These are phyloP conservation scores for Drosophila asahinai DNA, from an alignment of 1,140 invertebrate species.

Conservation along the genomic window DNA sequence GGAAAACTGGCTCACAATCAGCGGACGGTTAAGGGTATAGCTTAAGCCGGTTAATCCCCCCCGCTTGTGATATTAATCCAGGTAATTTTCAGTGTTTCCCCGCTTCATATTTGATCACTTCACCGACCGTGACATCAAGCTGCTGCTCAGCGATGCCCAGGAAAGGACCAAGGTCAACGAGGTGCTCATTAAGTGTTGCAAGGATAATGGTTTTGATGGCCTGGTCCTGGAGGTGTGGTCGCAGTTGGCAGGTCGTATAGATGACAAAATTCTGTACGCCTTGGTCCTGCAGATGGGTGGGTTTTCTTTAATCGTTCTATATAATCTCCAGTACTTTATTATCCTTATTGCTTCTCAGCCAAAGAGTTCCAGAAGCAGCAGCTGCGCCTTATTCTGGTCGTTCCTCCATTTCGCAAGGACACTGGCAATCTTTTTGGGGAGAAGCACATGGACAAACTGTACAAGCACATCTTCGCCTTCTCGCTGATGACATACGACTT, in stretches of 20 bases:
- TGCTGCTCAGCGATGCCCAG: constrained; percentile 87
- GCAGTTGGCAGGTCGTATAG: constrained; percentile 90
- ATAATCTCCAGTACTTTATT: not conserved
- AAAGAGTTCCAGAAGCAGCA: constrained; percentile 70
- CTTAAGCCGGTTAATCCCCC: not conserved
- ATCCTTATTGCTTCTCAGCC: constrained; percentile 30
- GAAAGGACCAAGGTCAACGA: constrained; percentile 87
- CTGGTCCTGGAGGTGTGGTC: constrained; percentile 95
- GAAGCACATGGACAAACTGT: constrained; percentile 91
- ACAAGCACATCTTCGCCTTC: constrained; percentile 92
- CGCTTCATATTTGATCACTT: constrained; percentile 95
- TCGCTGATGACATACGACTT: constrained; percentile 98
- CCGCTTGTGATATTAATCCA: not conserved
- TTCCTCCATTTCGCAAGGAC: constrained; percentile 92
- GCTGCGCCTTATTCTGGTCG: constrained; percentile 91
- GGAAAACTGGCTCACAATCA: constrained; percentile 86
- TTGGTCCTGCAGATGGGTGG: constrained; percentile 88
- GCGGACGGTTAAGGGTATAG: constrained; percentile 60
- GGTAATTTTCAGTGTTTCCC: constrained; percentile 89
- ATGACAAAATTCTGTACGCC: constrained; percentile 88
- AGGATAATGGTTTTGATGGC: constrained; percentile 92
- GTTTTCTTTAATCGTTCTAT: constrained; percentile 12
- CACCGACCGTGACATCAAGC: constrained; percentile 89
- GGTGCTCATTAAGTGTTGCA: constrained; percentile 87
- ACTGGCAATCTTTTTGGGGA: constrained; percentile 90